Evolutionary conservation across 2,888 invertebrate species (phyloP), one percentile per base, ranked within the genome.

Genomic region (Pharmacophagus antenor): DNA sequence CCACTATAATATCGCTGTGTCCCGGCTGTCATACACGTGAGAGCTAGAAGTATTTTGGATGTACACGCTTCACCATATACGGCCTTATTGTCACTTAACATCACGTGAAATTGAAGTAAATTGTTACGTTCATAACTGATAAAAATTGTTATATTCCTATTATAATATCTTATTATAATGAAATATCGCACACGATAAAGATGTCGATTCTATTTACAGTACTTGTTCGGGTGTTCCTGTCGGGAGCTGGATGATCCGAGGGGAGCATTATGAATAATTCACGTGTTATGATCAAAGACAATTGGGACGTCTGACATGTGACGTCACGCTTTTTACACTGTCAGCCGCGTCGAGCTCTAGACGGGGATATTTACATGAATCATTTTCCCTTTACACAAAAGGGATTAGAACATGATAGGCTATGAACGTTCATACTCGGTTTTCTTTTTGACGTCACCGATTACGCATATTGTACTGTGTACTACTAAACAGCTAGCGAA

Each of bases 251-350:
- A 64, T 56, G 62, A 60, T 52, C 61, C 55, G 55, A 65, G 66
- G 70, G 63, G 67, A 58, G 69, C 51, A 63, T 66, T 66, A 75
- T 84, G 80, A 83, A 84, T 84, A 77, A 84, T 85, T 82, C 83
- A 84, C 73, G 70, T 79, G 72, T 79, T 80, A 73, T 82, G 85
- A 85, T 85, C 85, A 85, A 85, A 85, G 85, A 85, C 84, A 84
- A 84, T 84, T 75, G 81, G 77, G 77, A 76, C 74, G 82, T 84
- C 79, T 73, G 66, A 63, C 70, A 68, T 70, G 68, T 68, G 69
- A 69, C 72, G 76, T 76, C 76, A 76, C 63, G 72, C 70, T 82
- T 82, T 80, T 80, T 79, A 75, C 73, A 67, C 63, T 68, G 66
- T 65, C 72, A 70, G 71, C 70, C 65, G 66, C 66, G 71, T 47